Conservation (phyloP, 2,113 vertebrate species). For the Onychostoma macrolepis region DNA sequence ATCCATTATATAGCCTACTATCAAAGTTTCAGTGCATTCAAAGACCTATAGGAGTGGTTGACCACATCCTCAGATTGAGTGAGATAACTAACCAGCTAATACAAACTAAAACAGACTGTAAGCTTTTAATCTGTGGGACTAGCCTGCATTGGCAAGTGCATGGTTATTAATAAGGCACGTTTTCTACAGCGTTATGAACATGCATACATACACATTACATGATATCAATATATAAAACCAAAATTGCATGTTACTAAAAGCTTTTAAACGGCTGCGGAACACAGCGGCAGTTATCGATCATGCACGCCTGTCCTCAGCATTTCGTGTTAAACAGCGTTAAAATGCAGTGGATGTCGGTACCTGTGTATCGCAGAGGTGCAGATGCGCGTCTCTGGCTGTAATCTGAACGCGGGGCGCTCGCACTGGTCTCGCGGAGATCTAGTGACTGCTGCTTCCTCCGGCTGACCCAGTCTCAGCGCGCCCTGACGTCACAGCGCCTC, state of each 20-base stretch:
- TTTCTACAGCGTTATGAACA: not conserved
- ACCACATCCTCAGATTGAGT: not conserved
- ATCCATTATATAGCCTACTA: too few relatives aligned
- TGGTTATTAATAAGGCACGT: not conserved
- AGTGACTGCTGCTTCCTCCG: slow-evolving; percentile 46
- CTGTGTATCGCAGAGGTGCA: slow-evolving; percentile 25
- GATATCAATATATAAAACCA: not conserved
- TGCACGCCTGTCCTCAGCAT: not conserved
- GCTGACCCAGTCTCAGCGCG: slow-evolving; percentile 44
- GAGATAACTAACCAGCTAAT: not conserved
- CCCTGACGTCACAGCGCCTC: slow-evolving; percentile 55
- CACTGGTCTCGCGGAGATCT: not conserved
- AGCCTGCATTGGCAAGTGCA: not conserved
- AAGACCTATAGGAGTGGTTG: not conserved
- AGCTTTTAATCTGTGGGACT: not conserved
- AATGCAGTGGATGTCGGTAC: slow-evolving; percentile 1
- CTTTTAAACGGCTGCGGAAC: not conserved
- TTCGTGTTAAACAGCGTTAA: not conserved
- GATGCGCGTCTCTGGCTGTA: slow-evolving; percentile 1
- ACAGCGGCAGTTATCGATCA: not conserved
- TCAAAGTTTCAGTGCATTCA: not conserved
- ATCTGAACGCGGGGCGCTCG: slow-evolving; percentile 8
- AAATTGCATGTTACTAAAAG: not conserved
- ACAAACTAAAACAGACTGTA: not conserved
- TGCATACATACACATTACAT: not conserved